phyloP scores from a whole-genome alignment of 1,140 invertebrate species.

The Bicyclus anynana region DNA sequence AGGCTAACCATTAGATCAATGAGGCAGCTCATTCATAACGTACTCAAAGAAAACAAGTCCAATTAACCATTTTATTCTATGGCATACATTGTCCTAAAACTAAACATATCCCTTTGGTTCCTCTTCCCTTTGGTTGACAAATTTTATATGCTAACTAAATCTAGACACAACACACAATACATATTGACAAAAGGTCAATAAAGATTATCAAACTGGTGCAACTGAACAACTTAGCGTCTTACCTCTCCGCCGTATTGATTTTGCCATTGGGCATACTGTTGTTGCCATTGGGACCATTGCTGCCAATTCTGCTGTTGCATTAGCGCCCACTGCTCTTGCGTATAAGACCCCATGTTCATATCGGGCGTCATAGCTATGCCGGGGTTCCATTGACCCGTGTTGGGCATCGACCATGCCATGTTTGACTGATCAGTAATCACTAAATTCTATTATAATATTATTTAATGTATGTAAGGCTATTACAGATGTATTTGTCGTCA shows the following conservation, averaged over 20 bases:
- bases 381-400: constrained; percentile 46
- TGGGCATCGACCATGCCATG: constrained; percentile 66
- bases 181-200: too few relatives aligned
- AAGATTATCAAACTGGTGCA: too few relatives aligned
- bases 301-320: constrained; percentile 89
- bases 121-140: too few relatives aligned
- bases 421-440: constrained; percentile 7
- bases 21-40: too few relatives aligned
- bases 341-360: constrained; percentile 80
- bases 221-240: too few relatives aligned
- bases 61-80: too few relatives aligned
- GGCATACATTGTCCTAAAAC: too few relatives aligned
- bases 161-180: too few relatives aligned
- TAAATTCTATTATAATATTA: neutral
- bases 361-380: constrained; percentile 57
- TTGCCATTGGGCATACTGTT: constrained; percentile 91
- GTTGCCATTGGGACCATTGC: constrained; percentile 90
- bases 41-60: too few relatives aligned
- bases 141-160: too few relatives aligned
- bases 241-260: constrained; percentile 89
- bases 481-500: neutral
- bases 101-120: too few relatives aligned
- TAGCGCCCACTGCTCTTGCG: constrained; percentile 83
- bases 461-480: neutral
- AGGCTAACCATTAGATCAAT: too few relatives aligned